A percentile compares a stretch with the other conserved stretches of the same genome.
These are phyloP conservation scores for Palythoa grandis DNA, from an alignment of 92 coral and sea anemone species.

Conservation along the genomic window DNA sequence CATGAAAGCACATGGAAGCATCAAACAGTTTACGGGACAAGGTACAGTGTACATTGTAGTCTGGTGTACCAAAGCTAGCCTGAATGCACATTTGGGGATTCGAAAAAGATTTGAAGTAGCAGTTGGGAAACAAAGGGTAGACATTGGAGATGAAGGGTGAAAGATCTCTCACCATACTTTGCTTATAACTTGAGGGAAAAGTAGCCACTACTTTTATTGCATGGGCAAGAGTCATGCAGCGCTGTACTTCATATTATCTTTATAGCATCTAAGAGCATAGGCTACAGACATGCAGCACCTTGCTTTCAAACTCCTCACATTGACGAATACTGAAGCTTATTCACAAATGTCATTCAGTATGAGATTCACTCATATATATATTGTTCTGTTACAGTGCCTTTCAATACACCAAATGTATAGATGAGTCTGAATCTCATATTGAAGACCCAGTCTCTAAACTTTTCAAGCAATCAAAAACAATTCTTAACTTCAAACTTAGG, in stretches of 20 bases:
- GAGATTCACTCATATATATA: not conserved
- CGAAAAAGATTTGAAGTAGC: not conserved
- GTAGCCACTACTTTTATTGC: not conserved
- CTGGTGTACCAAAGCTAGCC: not conserved
- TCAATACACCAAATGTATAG: not conserved
- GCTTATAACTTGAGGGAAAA: not conserved
- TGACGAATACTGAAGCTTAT: not conserved
- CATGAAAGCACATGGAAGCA: not conserved
- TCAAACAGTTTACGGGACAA: slow-evolving; percentile 23
- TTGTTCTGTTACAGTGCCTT: not conserved
- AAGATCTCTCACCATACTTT: not conserved
- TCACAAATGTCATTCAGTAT: not conserved
- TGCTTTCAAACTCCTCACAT: not conserved
- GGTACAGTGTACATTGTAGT: slow-evolving; percentile 6
- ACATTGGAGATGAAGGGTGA: not conserved
- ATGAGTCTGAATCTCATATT: not conserved
- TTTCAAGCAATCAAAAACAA: not conserved
- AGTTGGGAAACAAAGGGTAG: not conserved
- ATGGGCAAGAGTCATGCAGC: no score
- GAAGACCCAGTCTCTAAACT: not conserved
- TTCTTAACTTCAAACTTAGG: not conserved
- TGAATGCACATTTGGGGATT: not conserved
- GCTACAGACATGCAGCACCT: not conserved
- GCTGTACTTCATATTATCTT: no score
- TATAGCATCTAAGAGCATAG: not conserved